Conservation (phyloP, 2,888 invertebrate species). For the Nymphalis polychloros region DNA sequence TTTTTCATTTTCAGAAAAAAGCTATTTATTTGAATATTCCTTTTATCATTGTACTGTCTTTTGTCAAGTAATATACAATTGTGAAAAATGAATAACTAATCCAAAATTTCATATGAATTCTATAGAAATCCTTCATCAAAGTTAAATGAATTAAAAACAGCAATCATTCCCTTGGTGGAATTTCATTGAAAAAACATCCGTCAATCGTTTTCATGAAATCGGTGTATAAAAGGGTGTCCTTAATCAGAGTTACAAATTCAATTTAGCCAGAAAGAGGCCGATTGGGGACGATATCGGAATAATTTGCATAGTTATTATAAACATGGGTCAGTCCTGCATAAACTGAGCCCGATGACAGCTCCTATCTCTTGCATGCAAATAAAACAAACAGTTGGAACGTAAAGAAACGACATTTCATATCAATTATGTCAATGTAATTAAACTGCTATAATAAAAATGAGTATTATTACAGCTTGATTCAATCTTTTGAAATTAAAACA, state of each 20-base stretch:
- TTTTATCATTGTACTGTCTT: background rate
- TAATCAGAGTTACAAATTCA: slow-evolving; percentile 80
- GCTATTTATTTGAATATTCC: background rate
- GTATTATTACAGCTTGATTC: background rate
- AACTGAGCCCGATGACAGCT: slow-evolving; percentile 70
- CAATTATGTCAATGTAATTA: background rate
- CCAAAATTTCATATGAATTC: background rate
- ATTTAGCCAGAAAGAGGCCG: slow-evolving; percentile 66
- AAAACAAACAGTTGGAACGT: slow-evolving; percentile 48
- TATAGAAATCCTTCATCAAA: background rate
- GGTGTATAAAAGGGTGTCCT: slow-evolving; percentile 65
- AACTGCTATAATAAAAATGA: background rate
- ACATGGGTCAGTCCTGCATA: slow-evolving; percentile 78
- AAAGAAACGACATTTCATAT: slow-evolving; percentile 33
- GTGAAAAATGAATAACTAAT: too few species aligned
- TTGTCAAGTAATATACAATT: background rate
- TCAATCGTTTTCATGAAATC: slow-evolving; percentile 46
- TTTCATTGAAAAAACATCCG: slow-evolving; percentile 35
- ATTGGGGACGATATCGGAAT: slow-evolving; percentile 74
- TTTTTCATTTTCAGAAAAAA: too few species aligned
- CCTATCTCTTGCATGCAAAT: slow-evolving; percentile 65
- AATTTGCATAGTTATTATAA: slow-evolving; percentile 82
- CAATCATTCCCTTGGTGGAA: background rate
- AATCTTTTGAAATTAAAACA: too few species aligned
- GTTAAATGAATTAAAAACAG: slow-evolving; percentile 7